Base-by-base conservation (phyloP, 2,113 vertebrate genomes). In the Erythrocebus patas region DNA sequence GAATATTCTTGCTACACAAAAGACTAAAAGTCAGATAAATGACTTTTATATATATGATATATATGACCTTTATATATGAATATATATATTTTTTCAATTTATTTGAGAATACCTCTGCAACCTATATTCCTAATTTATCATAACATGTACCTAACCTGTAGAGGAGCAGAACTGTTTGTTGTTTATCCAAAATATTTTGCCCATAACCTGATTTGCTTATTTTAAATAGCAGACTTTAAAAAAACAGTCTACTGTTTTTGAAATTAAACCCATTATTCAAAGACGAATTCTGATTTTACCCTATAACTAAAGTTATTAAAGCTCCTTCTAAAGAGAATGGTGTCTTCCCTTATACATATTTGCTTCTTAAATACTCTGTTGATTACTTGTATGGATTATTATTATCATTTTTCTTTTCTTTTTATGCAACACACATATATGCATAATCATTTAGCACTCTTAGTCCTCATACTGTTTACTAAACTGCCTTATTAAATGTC, bases 221-320 rank as follows among this genome's bases (percentile, higher is more conserved):
- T 64, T 84, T 20, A 38, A 55, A 55, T 18, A 55, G 52, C 18
- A 55, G 52, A 55, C 52, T 55, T 55, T 55, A 55, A 55, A 50
- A 48, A n/a, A 48, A 23, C 8, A 50, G 32, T n/a, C 13, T 35
- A 0, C 40, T 84, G 3, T 79, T 45, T 3, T 43, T 92, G 52
- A 92, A 79, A 89, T 92, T 45, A 64, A 70, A 61, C 8, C 27
- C 82, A 52, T 88, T 78, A 13, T 85, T 93, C 35, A 85, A 81
- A 76, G 50, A 91, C 38, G 27, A 35, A 40, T 35, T 73, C 25
- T 48, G 64, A n/a, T 40, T 16, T 13, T 52, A 68, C 6, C 32
- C 8, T 9, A 22, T 57, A 35, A 57, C n/a, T 82, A 64, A 90
- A 52, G 0, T 45, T 57, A 18, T 85, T 75, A 72, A 20, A 79